Evolutionary conservation across 2,888 invertebrate species (phyloP).

Genomic region (Ypsolopha sequella): DNA sequence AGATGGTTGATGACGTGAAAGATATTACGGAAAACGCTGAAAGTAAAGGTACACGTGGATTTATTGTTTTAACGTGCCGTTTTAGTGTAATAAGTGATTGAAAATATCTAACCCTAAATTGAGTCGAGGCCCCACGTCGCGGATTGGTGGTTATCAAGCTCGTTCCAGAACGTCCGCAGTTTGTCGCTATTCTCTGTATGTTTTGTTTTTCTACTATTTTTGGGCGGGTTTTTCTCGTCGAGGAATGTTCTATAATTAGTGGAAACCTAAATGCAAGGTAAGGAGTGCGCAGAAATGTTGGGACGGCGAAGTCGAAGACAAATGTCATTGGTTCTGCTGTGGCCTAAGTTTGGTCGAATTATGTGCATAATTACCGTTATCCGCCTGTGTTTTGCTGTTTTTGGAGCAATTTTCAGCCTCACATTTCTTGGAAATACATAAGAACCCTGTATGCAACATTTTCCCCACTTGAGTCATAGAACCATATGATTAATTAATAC

Average conservation of each 20-base stretch:
- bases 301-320: conserved; percentile 11
- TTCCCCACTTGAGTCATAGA: conserved; percentile 1
- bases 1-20: conserved; percentile 70
- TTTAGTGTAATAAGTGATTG: conserved; percentile 61
- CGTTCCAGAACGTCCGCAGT: conserved; percentile 62
- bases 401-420: conserved; percentile 9
- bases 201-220: conserved; percentile 64
- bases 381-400: conserved; percentile 10
- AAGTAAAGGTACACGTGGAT: conserved; percentile 65
- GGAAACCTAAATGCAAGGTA: conserved; percentile 48
- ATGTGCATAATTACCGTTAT: conserved; percentile 11
- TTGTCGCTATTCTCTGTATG: conserved; percentile 47
- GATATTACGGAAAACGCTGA: conserved; percentile 66
- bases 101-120: conserved; percentile 63
- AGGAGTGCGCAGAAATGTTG: conserved; percentile 26
- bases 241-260: conserved; percentile 67
- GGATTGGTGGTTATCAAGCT: conserved; percentile 38
- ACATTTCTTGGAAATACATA: conserved; percentile 8
- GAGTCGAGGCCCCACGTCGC: conserved; percentile 69
- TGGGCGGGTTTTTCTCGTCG: conserved; percentile 59
- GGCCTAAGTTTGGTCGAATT: neutral
- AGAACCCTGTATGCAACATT: conserved; percentile 1
- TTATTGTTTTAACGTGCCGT: conserved; percentile 54
- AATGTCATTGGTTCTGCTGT: conserved; percentile 7
- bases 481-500: neutral